A percentile compares a stretch with the other conserved stretches of the same genome.
Evolutionary conservation across 2,888 invertebrate genomes (phyloP).

Genomic region (Pemphredon lugubris): DNA sequence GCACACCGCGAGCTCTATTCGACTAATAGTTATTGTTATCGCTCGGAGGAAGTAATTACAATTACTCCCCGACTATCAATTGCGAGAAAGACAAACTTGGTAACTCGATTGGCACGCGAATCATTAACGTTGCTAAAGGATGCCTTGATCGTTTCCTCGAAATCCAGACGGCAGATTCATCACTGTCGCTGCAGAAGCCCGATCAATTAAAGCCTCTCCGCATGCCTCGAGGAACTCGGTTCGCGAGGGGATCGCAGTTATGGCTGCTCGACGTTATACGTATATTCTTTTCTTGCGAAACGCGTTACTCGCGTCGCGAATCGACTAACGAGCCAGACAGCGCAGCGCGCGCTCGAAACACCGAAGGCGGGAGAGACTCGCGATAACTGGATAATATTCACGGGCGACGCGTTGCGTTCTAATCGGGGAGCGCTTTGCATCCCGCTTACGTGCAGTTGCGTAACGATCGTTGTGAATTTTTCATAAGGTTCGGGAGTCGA

Average conservation of each 20-base stretch:
- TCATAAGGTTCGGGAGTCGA: slow-evolving; percentile 43
- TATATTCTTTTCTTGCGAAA: slow-evolving; percentile 39
- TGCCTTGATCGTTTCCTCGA: slow-evolving; percentile 45
- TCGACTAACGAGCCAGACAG: slow-evolving; percentile 51
- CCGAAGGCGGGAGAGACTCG: slow-evolving; percentile 6
- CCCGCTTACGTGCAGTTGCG: slow-evolving; percentile 27
- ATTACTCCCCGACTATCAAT: slow-evolving; percentile 17
- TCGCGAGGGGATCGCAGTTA: slow-evolving; percentile 7
- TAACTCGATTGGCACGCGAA: slow-evolving; percentile 32
- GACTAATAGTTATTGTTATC: slow-evolving; percentile 2
- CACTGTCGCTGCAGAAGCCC: slow-evolving; percentile 27
- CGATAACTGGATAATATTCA: slow-evolving; percentile 34
- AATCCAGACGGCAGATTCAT: slow-evolving; percentile 38
- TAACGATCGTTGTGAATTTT: slow-evolving; percentile 54
- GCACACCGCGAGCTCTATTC: too few species aligned
- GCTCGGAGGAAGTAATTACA: slow-evolving; percentile 20
- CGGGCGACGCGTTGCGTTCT: slow-evolving; percentile 43
- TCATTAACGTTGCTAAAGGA: slow-evolving; percentile 33
- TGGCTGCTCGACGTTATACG: slow-evolving; percentile 13
- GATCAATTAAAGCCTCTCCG: slow-evolving; percentile 40
- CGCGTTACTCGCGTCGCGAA: slow-evolving; percentile 22
- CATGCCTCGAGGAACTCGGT: not conserved
- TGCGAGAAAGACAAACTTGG: not conserved
- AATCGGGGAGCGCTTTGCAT: slow-evolving; percentile 36
- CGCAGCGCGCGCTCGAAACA: slow-evolving; percentile 3